Percentiles rank a stretch among this genome's conserved stretches.
Evolutionary conservation across 2,888 invertebrate genomes (phyloP).

Genomic region (Alloscopus bannaensis): DNA sequence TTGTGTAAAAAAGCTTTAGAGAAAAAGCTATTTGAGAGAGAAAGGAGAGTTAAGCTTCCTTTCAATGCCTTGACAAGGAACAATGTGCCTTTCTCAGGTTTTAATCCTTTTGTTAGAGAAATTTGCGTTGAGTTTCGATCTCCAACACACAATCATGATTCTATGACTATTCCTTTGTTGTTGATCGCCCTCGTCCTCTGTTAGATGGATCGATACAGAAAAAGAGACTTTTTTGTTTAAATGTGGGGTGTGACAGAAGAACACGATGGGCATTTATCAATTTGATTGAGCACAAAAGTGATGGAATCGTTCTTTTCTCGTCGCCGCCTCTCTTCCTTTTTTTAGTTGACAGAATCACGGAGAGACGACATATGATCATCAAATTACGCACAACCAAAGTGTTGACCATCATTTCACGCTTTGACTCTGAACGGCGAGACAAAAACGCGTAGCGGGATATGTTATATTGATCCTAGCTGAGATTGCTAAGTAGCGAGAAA

Average conservation of each 20-base stretch:
- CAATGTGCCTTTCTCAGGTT: too few relatives aligned
- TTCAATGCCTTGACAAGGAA: too few relatives aligned
- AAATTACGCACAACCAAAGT: background rate
- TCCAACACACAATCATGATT: too few relatives aligned
- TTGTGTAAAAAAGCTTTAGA: too few relatives aligned
- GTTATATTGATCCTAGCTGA: too few relatives aligned
- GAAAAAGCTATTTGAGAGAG: too few relatives aligned
- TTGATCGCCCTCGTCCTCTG: background rate
- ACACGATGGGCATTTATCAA: constrained; percentile 25
- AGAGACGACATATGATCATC: background rate
- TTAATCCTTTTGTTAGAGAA: constrained; percentile 19
- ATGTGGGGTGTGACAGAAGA: constrained; percentile 19
- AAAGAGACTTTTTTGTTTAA: constrained; percentile 1
- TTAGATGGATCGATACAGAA: background rate
- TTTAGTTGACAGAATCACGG: background rate
- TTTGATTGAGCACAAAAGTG: constrained; percentile 14
- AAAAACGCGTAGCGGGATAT: too few relatives aligned
- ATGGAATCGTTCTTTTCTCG: constrained; percentile 13
- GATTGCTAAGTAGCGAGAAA: too few relatives aligned
- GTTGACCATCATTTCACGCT: background rate
- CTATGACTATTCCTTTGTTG: background rate
- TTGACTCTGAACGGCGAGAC: too few relatives aligned
- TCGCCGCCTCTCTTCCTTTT: too few relatives aligned
- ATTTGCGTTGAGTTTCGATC: too few relatives aligned
- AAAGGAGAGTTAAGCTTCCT: too few relatives aligned